Conservation (phyloP, 2,888 invertebrate genomes). For the Lasioglossum calceatum region DNA sequence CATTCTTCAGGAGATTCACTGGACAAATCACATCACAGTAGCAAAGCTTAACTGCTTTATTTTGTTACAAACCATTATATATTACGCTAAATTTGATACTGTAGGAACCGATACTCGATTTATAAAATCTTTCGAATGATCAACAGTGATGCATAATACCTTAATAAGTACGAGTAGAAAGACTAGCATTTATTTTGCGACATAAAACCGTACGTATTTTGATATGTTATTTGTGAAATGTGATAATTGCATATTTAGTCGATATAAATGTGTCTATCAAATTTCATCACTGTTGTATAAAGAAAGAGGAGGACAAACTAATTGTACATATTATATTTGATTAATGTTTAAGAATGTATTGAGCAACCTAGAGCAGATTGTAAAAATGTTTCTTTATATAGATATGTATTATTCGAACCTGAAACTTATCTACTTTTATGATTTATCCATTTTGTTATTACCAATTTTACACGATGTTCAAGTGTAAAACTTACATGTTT, state of each 20-base stretch:
- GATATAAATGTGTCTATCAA: conserved; percentile 15
- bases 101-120: conserved; percentile 44
- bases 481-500: conserved; percentile 33
- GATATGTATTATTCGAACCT: conserved; percentile 31
- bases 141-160: conserved; percentile 50
- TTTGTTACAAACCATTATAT: conserved; percentile 60
- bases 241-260: conserved; percentile 37
- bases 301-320: conserved; percentile 13
- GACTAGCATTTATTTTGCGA: conserved; percentile 37
- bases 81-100: conserved; percentile 57
- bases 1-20: conserved; percentile 83
- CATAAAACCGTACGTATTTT: conserved; percentile 44
- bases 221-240: conserved; percentile 42
- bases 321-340: conserved; percentile 50
- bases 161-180: conserved; percentile 32
- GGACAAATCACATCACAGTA: conserved; percentile 81
- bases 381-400: conserved; percentile 52
- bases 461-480: conserved; percentile 14
- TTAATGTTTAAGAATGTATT: conserved; percentile 31
- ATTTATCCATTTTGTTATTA: conserved; percentile 22
- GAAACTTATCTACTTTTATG: conserved; percentile 31
- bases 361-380: conserved; percentile 39
- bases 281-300: conserved; percentile 40
- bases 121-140: conserved; percentile 52
- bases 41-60: conserved; percentile 79